Evolutionary conservation across 2,888 invertebrate genomes (phyloP).

Genomic region (Sepioteuthis lessoniana): DNA sequence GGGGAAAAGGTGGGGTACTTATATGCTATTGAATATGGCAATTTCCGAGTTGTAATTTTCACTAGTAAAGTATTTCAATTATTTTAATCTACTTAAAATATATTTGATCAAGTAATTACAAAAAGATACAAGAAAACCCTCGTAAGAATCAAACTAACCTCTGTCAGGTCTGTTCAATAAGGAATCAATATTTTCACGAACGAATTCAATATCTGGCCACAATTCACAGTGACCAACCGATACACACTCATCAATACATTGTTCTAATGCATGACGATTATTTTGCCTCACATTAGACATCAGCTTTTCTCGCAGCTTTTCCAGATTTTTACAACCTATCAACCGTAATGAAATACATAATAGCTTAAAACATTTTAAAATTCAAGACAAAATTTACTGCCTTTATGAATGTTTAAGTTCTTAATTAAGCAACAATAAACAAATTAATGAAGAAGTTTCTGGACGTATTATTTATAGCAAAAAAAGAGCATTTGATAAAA

Average conservation of each 20-base stretch:
- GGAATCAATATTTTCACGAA: neutral
- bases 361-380: neutral
- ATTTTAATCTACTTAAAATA: too few relatives aligned
- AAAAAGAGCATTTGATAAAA: too few relatives aligned
- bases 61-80: too few relatives aligned
- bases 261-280: neutral
- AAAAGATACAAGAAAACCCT: too few relatives aligned
- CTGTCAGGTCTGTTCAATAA: slow-evolving; percentile 11
- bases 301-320: neutral
- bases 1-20: too few relatives aligned
- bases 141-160: neutral
- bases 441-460: too few relatives aligned
- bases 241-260: neutral
- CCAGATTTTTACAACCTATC: neutral
- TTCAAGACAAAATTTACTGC: neutral
- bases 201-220: neutral
- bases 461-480: too few relatives aligned
- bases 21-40: too few relatives aligned
- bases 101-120: too few relatives aligned
- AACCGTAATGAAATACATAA: neutral
- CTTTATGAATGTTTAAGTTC: neutral
- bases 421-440: too few relatives aligned
- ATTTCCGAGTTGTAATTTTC: too few relatives aligned
- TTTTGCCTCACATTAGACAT: neutral
- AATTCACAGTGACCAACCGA: neutral